A percentile compares a stretch with the other conserved stretches of the same genome.
phyloP scores from a whole-genome alignment of 1,140 invertebrate genomes.

The Hypsibius dujardini region DNA sequence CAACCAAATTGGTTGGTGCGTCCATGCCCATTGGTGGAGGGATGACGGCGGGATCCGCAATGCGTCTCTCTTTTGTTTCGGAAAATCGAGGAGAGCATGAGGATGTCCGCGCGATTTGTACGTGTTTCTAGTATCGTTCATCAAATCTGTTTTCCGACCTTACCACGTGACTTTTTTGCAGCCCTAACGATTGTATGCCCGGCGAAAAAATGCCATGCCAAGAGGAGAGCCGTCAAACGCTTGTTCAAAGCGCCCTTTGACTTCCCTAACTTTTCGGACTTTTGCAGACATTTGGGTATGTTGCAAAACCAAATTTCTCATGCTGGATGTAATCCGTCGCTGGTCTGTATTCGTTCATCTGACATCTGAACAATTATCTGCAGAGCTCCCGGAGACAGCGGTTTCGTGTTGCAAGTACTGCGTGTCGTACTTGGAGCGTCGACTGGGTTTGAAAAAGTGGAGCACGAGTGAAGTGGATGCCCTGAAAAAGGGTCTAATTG shows the following conservation, averaged over 20 bases:
- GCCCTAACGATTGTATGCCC: constrained; percentile 4
- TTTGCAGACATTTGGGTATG: neutral
- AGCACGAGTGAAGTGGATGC: neutral
- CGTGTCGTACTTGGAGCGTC: neutral
- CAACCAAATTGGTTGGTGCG: constrained; percentile 3
- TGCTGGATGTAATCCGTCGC: neutral
- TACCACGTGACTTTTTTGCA: neutral
- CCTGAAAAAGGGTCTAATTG: neutral
- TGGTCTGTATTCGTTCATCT: no score
- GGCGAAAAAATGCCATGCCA: constrained; percentile 10
- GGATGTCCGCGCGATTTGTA: neutral
- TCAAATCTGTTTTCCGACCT: neutral
- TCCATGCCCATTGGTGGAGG: neutral
- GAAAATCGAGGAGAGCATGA: neutral
- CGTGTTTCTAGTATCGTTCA: neutral
- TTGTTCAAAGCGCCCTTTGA: constrained; percentile 5
- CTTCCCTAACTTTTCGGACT: neutral
- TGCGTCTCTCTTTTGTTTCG: neutral
- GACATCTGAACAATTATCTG: neutral
- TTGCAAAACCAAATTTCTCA: neutral
- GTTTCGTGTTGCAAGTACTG: constrained; percentile 11
- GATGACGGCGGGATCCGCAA: neutral
- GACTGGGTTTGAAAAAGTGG: constrained; percentile 6
- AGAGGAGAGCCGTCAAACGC: neutral
- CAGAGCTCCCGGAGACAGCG: constrained; percentile 7